A percentile compares a stretch with the other conserved stretches of the same genome.
Conservation (phyloP, 2,797 vertebrate genomes). For the Bradypus variegatus region DNA sequence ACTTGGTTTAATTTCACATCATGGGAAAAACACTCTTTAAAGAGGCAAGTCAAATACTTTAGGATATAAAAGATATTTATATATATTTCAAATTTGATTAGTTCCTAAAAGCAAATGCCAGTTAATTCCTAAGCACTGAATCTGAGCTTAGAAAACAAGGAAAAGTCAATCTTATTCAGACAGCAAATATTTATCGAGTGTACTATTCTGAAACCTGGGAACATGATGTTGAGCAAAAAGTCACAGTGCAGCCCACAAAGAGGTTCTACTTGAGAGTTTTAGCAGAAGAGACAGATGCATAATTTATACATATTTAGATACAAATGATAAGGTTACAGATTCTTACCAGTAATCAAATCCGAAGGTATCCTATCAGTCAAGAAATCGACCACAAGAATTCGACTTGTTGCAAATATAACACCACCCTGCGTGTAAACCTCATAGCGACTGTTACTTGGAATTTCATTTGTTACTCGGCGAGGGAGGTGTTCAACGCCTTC, state of each 20-base stretch:
- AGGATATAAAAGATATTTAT: slow-evolving; percentile 5
- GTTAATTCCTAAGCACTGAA: background rate
- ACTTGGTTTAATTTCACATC: slow-evolving; percentile 36
- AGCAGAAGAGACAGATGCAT: background rate
- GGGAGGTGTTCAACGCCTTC: slow-evolving; percentile 90
- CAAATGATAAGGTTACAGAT: background rate
- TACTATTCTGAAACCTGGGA: background rate
- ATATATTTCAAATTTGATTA: background rate
- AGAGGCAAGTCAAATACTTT: background rate
- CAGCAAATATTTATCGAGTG: background rate
- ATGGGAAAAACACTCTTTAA: background rate
- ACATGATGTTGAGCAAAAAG: background rate
- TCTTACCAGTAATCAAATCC: slow-evolving; percentile 88
- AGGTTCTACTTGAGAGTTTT: background rate
- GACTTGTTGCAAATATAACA: slow-evolving; percentile 92
- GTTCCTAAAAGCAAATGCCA: slow-evolving; percentile 21
- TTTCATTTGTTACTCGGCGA: slow-evolving; percentile 87
- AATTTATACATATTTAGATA: background rate
- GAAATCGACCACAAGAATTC: slow-evolving; percentile 97
- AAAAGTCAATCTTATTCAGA: background rate
- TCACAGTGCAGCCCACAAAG: background rate
- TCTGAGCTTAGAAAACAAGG: background rate
- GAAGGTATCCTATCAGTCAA: slow-evolving; percentile 94
- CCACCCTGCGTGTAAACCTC: slow-evolving; percentile 92
- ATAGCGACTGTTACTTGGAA: slow-evolving; percentile 82